Evolutionary conservation across 2,797 vertebrate genomes (phyloP).

Genomic region (Neomorphus geoffroyi): DNA sequence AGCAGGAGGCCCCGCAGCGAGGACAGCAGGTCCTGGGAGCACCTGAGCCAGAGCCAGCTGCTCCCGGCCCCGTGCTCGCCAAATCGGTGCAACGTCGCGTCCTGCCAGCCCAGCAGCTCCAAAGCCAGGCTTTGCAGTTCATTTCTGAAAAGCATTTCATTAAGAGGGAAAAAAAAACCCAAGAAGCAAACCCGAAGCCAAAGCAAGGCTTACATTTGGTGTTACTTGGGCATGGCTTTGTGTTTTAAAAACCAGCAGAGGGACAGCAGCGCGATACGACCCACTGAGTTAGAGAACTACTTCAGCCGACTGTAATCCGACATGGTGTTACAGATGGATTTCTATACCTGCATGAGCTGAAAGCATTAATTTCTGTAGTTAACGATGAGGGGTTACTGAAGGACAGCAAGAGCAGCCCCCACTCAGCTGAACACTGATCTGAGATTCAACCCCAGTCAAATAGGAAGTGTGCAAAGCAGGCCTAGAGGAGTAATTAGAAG

Average conservation of each 20-base stretch:
- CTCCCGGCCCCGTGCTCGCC: rapidly evolving
- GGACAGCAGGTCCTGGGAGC: background rate
- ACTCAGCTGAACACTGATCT: background rate
- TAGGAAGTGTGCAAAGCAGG: background rate
- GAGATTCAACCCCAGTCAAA: background rate
- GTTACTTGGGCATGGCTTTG: background rate
- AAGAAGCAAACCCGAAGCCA: background rate
- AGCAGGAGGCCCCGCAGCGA: background rate
- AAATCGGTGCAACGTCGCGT: rapidly evolving
- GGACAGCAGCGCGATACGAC: background rate
- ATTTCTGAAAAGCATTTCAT: background rate
- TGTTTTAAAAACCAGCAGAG: background rate
- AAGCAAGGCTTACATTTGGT: background rate
- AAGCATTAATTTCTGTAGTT: background rate
- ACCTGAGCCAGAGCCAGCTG: background rate
- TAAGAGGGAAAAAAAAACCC: background rate
- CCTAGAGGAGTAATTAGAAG: background rate
- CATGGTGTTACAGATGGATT: background rate
- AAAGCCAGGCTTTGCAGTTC: background rate
- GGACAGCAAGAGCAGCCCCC: background rate
- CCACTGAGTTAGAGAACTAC: background rate
- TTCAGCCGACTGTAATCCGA: background rate
- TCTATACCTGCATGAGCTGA: background rate
- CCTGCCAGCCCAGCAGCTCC: background rate
- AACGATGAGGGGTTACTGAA: background rate